Base-by-base conservation (phyloP, 2,888 invertebrate species). In the Opisthograptis luteolata region DNA sequence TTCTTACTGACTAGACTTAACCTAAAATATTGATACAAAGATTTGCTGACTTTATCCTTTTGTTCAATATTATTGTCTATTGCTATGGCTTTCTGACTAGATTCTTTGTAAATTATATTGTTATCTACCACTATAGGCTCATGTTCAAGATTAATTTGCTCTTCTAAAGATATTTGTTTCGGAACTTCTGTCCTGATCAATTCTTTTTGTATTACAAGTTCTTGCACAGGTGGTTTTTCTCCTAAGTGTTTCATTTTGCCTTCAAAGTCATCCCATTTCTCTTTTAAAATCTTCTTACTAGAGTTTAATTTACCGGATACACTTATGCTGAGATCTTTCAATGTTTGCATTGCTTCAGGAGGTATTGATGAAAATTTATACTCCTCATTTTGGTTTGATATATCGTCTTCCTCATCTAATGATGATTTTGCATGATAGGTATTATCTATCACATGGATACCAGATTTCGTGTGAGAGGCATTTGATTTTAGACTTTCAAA, bases 391-490 rank as follows among this genome's bases (percentile, higher is more conserved):
- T 58, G 63, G 58, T 67, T 73, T 22, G 56, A 54, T 22, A 65
- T 67, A 14, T 68, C 62, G 17, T 66, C 66, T 27, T 79, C 76
- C 25, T 80, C 75, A 31, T 78, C 76, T 43, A 84, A 60, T 4
- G 72, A 67, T n/a, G 79, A 66, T 51, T 86, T 85, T 1, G 82
- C 78, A 20, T 81, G 71, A 66, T 81, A 90, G 27, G 85, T 79
- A 49, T 91, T 91, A 52, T 91, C 92, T 17, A 93, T 84, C 12
- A 92, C 81, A 64, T 91, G 92, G 54, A 93, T 93, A 8, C 93
- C 93, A 55, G 92, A 92, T 60, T 92, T 87, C 66, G 90, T 74
- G 73, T 87, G 86, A 14, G 85, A 84, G 9, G 83, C 77, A 45
- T 81, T 83, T 39, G 74, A 69, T 70, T 91, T 84, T 30, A 86